Percentiles rank a stretch among this genome's conserved stretches.
Conservation (phyloP, 2,113 vertebrate species). For the Labeo catla region DNA sequence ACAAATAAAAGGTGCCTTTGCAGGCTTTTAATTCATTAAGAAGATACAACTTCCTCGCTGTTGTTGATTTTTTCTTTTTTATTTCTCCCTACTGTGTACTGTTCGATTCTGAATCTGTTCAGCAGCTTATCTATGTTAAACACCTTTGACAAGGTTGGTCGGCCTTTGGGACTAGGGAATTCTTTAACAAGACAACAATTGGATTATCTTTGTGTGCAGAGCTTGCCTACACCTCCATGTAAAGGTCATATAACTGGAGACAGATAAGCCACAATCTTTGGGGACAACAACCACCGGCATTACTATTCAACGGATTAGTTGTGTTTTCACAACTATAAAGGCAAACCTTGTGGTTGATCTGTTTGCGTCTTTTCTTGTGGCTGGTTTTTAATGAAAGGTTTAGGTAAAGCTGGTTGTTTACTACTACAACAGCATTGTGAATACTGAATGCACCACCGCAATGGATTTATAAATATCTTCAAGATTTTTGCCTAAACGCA, state of each 20-base stretch:
- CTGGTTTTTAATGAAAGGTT: constrained; percentile 9
- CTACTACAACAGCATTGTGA: not conserved
- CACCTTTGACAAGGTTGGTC: constrained; percentile 71
- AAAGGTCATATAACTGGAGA: constrained; percentile 73
- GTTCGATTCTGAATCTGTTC: constrained; percentile 53
- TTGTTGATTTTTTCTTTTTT: constrained; percentile 43
- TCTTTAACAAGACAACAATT: constrained; percentile 67
- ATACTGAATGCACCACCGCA: not conserved
- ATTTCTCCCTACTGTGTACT: constrained; percentile 20
- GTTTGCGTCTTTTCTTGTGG: not conserved
- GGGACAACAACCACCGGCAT: constrained; percentile 56
- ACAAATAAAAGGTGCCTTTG: constrained; percentile 30
- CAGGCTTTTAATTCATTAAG: constrained; percentile 57
- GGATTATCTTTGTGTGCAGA: constrained; percentile 64
- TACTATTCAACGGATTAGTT: constrained; percentile 52
- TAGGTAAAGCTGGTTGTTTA: not conserved
- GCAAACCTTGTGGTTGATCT: constrained; percentile 35
- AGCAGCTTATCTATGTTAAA: constrained; percentile 75
- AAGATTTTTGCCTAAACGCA: not conserved
- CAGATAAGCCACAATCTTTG: constrained; percentile 67
- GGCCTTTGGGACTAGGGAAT: constrained; percentile 68
- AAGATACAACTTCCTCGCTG: constrained; percentile 64
- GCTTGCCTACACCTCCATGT: constrained; percentile 60
- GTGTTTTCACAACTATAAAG: constrained; percentile 41
- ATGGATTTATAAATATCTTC: constrained; percentile 6